Percentiles rank a stretch among this genome's conserved stretches.
These are phyloP conservation scores for Chrysolina haemoptera DNA, from an alignment of 2,888 invertebrate species.

Conservation along the genomic window DNA sequence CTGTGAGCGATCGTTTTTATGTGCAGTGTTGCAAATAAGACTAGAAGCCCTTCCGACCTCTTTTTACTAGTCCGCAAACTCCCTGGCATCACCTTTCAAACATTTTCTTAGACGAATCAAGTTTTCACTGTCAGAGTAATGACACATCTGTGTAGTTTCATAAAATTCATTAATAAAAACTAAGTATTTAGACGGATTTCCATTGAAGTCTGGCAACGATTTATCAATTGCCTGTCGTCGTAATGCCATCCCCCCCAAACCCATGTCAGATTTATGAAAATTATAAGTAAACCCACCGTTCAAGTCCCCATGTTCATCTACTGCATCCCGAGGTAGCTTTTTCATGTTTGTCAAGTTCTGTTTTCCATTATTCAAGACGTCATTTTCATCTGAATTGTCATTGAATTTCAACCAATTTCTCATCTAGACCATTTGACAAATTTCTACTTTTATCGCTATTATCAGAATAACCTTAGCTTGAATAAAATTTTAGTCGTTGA, in stretches of 20 bases:
- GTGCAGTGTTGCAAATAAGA: too few relatives aligned
- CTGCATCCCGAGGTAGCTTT: neutral
- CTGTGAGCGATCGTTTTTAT: too few relatives aligned
- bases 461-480: too few relatives aligned
- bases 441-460: neutral
- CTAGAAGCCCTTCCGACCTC: too few relatives aligned
- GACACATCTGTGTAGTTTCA: neutral
- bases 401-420: neutral
- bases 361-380: neutral
- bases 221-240: neutral
- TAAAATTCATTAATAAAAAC: too few relatives aligned
- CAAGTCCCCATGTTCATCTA: neutral
- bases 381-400: neutral
- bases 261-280: neutral
- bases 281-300: neutral
- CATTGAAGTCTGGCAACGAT: neutral
- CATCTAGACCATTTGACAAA: neutral
- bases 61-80: too few relatives aligned
- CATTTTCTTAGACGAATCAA: neutral
- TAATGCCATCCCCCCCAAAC: neutral
- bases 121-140: neutral
- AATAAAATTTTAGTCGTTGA: too few relatives aligned
- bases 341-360: neutral
- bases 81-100: too few relatives aligned
- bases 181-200: neutral